Evolutionary conservation across 2,888 invertebrate species (phyloP), one percentile per base, ranked within the genome.

Genomic region (Neoascia interrupta): DNA sequence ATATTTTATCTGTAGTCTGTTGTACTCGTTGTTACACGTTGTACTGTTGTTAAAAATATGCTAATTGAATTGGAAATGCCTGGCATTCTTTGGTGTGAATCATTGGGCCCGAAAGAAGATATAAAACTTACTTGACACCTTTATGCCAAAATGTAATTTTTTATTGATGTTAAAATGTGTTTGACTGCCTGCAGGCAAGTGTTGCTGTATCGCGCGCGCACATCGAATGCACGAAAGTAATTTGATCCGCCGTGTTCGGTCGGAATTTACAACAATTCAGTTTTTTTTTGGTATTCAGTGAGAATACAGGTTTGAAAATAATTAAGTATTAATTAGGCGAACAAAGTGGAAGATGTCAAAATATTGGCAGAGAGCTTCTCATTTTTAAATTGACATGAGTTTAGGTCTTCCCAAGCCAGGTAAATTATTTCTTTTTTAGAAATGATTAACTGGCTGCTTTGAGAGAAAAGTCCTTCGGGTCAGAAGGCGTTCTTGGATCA

Each of bases 91-190:
- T 11, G 21, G 15, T 13, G 21, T 69, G 68, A 69, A 26, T 75
- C 74, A 75, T 37, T 69, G 26, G 47, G 6, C 54, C 28, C 10
- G 56, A 63, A 51, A 18, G 43, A 51, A 51, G 11, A 69, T 36
- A 51, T 56, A 56, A 2, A 63, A 56, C 56, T 63, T 53, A 56
- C 43, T 63, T 69, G 75, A 51, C 75, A 75, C 56, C 61, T 45
- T 49, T 23, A 15, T 61, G 74, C 54, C 56, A 64, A 58, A 49
- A 61, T 47, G 47, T 47, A 54, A 60, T 54, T 61, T 34, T 26
- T 34, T 68, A 43, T 68, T 68, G 49, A 61, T 56, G 47, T 47
- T 36, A 41, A 56, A 68, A 47, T 47, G 18, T 26, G 6, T 8
- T 13, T 49, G 36, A 16, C 11, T 28, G n/a, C 13, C 8, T 47